Conservation (phyloP, 2,113 vertebrate species). For the Herpailurus yagouaroundi region DNA sequence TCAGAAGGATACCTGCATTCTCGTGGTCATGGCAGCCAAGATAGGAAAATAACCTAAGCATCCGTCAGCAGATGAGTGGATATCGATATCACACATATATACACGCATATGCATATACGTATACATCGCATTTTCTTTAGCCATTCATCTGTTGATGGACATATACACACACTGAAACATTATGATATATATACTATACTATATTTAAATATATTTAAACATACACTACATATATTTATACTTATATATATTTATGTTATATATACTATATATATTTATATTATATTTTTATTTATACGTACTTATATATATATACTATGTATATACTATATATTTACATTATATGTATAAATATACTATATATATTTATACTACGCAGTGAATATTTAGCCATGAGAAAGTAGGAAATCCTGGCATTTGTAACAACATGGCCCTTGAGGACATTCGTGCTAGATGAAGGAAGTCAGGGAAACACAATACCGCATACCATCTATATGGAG, state of each 20-base stretch:
- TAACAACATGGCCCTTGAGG: background rate
- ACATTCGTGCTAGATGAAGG: background rate
- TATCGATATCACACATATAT: background rate
- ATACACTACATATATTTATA: too few species aligned
- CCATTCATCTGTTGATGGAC: background rate
- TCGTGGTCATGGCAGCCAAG: background rate
- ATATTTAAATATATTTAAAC: too few species aligned
- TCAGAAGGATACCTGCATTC: background rate
- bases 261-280: too few species aligned
- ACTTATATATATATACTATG: too few species aligned
- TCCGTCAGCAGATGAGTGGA: background rate
- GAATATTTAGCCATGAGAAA: background rate
- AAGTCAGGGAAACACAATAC: background rate
- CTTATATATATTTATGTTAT: too few species aligned
- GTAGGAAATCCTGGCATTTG: background rate
- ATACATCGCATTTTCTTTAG: background rate
- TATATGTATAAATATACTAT: too few species aligned
- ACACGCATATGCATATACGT: background rate
- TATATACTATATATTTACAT: too few species aligned
- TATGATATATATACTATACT: too few species aligned
- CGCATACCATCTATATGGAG: background rate
- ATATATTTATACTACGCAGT: too few species aligned
- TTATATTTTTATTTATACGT: too few species aligned
- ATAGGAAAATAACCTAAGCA: background rate
- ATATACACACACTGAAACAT: background rate